Evolutionary conservation across 2,888 invertebrate species (phyloP).

Genomic region (Strigamia maritima): DNA sequence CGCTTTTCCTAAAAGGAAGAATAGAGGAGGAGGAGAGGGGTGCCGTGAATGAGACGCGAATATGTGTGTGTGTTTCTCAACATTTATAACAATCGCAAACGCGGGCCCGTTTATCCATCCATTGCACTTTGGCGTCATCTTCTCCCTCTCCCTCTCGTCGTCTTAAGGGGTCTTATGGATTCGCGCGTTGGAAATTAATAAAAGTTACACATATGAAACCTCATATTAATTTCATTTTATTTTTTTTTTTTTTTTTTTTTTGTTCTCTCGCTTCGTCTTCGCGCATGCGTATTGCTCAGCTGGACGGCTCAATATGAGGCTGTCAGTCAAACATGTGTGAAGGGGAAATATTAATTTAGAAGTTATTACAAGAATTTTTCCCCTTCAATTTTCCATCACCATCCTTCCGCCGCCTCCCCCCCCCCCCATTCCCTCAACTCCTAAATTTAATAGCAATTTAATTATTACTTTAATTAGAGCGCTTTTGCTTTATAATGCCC

Average conservation of each 20-base stretch:
- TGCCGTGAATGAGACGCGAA: constrained; percentile 37
- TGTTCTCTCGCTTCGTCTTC: constrained; percentile 23
- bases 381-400: constrained; percentile 26
- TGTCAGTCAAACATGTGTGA: constrained; percentile 40
- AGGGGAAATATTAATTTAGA: constrained; percentile 40
- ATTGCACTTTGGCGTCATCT: constrained; percentile 27
- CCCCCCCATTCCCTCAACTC: background rate
- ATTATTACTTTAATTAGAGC: constrained; percentile 40
- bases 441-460: constrained; percentile 40
- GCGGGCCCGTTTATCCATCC: constrained; percentile 34
- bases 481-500: constrained; percentile 34
- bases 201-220: constrained; percentile 38
- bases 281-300: constrained; percentile 28
- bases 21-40: background rate
- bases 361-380: constrained; percentile 40
- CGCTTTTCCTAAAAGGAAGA: constrained; percentile 34
- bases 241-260: constrained; percentile 16
- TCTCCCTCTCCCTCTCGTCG: background rate
- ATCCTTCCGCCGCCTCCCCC: background rate
- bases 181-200: constrained; percentile 37
- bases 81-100: constrained; percentile 38
- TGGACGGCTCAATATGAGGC: constrained; percentile 39
- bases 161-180: constrained; percentile 11
- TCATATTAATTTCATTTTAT: constrained; percentile 39
- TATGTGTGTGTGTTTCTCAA: constrained; percentile 31